These are phyloP conservation scores for Cydia amplana DNA, from an alignment of 1,140 invertebrate species.

Conservation along the genomic window DNA sequence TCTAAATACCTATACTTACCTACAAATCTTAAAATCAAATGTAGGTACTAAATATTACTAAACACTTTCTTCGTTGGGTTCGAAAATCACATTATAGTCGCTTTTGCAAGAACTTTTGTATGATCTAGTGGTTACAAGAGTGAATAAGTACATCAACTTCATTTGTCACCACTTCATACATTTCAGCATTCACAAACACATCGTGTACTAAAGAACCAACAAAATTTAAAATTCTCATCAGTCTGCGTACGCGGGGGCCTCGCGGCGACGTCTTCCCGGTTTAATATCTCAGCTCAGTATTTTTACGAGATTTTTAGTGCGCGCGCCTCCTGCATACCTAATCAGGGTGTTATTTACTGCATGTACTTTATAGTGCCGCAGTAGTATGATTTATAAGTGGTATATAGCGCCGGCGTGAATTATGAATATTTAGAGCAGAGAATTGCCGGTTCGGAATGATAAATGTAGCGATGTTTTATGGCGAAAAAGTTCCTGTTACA, in stretches of 20 bases:
- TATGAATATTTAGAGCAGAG: slow-evolving; percentile 10
- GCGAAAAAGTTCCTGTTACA: neutral
- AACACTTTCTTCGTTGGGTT: no score
- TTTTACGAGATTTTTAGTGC: slow-evolving; percentile 57
- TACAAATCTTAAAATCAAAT: no score
- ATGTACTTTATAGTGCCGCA: neutral
- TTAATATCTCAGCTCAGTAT: slow-evolving; percentile 46
- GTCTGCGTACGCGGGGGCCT: slow-evolving; percentile 2
- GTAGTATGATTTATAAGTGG: neutral
- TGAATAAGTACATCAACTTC: neutral
- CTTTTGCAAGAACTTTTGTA: no score
- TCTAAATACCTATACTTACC: no score
- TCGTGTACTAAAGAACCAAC: slow-evolving; percentile 8
- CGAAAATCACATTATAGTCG: no score
- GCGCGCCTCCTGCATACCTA: slow-evolving; percentile 46
- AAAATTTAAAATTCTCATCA: slow-evolving; percentile 20
- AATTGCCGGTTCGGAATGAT: slow-evolving; percentile 1
- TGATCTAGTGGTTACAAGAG: neutral
- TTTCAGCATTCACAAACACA: slow-evolving; percentile 8
- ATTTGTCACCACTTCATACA: slow-evolving; percentile 6
- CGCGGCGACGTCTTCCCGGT: slow-evolving; percentile 24
- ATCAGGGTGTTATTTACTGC: slow-evolving; percentile 45
- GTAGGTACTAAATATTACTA: no score
- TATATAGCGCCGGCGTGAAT: slow-evolving; percentile 3
- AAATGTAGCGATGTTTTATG: neutral